Conservation (phyloP, 2,888 invertebrate genomes). For the Melanophora roralis region DNA sequence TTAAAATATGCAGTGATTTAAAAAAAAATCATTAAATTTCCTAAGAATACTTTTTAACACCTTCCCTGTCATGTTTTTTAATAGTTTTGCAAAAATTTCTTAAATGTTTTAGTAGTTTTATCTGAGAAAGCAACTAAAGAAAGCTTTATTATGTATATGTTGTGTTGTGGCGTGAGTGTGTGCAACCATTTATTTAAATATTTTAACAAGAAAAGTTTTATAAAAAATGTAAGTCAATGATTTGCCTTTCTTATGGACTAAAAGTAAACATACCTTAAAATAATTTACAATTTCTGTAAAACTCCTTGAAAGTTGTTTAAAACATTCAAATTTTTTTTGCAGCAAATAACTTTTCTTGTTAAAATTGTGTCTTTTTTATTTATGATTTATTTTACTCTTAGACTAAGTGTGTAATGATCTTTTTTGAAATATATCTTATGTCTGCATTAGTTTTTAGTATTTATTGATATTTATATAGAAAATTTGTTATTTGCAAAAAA, state of each 20-base stretch:
- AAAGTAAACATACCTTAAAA: no score
- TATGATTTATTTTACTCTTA: slow-evolving; percentile 57
- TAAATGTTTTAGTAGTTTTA: neutral
- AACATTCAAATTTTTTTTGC: neutral
- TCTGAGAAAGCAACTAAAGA: slow-evolving; percentile 22
- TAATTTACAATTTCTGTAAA: neutral
- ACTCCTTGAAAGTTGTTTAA: slow-evolving; percentile 21
- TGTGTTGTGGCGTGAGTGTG: slow-evolving; percentile 35
- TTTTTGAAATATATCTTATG: slow-evolving; percentile 11
- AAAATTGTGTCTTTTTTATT: slow-evolving; percentile 42
- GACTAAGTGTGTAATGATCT: slow-evolving; percentile 69
- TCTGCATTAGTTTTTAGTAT: slow-evolving; percentile 54
- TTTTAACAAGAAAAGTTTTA: neutral
- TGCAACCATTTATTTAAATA: neutral
- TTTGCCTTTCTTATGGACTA: no score
- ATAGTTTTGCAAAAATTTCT: neutral
- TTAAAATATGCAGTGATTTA: neutral
- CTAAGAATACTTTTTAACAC: neutral
- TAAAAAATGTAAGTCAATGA: neutral
- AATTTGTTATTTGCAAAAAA: slow-evolving; percentile 31
- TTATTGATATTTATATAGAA: slow-evolving; percentile 45
- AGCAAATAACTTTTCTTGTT: slow-evolving; percentile 1
- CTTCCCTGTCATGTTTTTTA: neutral
- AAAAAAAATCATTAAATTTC: neutral
- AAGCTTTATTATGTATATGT: slow-evolving; percentile 36